These are phyloP conservation scores for Umimayanthus kanabou DNA, from an alignment of 92 coral and sea anemone genomes.

Conservation along the genomic window DNA sequence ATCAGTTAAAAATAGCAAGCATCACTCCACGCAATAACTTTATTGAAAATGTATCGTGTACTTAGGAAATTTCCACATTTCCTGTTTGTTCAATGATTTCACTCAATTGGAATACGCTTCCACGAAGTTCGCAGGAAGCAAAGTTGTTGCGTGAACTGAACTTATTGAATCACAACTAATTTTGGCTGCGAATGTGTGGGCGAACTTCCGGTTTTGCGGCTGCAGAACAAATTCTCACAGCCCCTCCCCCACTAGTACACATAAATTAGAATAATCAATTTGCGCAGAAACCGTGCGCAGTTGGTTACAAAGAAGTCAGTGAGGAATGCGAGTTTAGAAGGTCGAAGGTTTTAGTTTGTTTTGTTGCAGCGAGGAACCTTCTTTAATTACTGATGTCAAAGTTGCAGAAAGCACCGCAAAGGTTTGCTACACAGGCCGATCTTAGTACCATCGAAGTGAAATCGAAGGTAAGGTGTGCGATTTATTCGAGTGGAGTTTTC, in stretches of 20 bases:
- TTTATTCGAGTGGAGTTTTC: neutral
- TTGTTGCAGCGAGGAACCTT: constrained; percentile 27
- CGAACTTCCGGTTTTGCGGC: constrained; percentile 34
- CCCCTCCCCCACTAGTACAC: constrained; percentile 54
- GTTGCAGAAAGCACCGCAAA: constrained; percentile 81
- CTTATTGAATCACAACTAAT: neutral
- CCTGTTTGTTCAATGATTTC: constrained; percentile 30
- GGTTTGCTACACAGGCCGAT: constrained; percentile 78
- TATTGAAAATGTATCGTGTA: neutral
- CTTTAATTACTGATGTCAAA: constrained; percentile 69
- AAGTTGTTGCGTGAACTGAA: neutral
- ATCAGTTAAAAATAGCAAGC: too few relatives aligned
- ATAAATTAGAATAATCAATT: constrained; percentile 41
- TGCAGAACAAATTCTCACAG: constrained; percentile 18
- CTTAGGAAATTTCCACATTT: neutral
- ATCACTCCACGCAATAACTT: neutral
- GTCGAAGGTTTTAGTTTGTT: constrained; percentile 18
- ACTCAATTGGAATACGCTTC: constrained; percentile 12
- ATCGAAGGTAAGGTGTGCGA: constrained; percentile 79
- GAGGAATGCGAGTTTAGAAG: constrained; percentile 52
- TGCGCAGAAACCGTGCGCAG: constrained; percentile 69
- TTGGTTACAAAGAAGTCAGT: constrained; percentile 27
- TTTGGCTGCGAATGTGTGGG: neutral
- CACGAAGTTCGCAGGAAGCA: constrained; percentile 2
- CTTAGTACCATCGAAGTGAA: constrained; percentile 87